phyloP scores from a whole-genome alignment of 2,113 vertebrate species.

The Podarcis cretensis region DNA sequence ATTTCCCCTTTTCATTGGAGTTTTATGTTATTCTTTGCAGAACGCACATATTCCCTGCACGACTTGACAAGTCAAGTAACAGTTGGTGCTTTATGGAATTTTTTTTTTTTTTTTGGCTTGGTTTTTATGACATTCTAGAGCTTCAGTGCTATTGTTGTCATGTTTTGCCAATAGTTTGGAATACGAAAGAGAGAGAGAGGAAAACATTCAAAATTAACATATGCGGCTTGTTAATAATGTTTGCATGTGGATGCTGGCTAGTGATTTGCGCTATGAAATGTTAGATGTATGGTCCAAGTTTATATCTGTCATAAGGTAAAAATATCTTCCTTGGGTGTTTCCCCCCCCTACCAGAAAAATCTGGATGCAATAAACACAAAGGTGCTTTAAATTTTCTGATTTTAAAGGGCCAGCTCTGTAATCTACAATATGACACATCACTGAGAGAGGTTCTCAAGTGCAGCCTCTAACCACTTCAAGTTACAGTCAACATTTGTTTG shows the following conservation, averaged over 20 bases:
- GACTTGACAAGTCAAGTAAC: slow-evolving; percentile 36
- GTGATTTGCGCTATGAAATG: background rate
- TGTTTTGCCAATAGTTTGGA: slow-evolving; percentile 43
- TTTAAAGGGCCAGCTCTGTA: background rate
- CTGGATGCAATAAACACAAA: slow-evolving; percentile 7
- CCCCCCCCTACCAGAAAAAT: background rate
- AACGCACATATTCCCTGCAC: background rate
- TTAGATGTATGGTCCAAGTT: slow-evolving; percentile 36
- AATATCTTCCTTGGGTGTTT: background rate
- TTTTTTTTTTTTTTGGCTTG: background rate
- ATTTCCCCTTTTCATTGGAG: background rate
- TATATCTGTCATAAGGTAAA: slow-evolving; percentile 20
- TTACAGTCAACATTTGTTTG: background rate
- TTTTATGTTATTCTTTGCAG: background rate
- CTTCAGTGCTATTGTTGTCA: slow-evolving; percentile 27
- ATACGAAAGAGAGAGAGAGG: slow-evolving; percentile 2
- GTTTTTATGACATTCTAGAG: slow-evolving; percentile 48
- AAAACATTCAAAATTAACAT: slow-evolving; percentile 44
- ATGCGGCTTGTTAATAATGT: slow-evolving; percentile 24
- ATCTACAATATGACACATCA: background rate
- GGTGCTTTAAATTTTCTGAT: background rate
- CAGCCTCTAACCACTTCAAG: background rate
- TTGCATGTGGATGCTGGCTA: slow-evolving; percentile 8
- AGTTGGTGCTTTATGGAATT: background rate
- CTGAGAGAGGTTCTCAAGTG: background rate